A percentile compares a stretch with the other conserved stretches of the same genome.
These are phyloP conservation scores for Halichoerus grypus DNA, from an alignment of 2,113 vertebrate species.

Conservation along the genomic window DNA sequence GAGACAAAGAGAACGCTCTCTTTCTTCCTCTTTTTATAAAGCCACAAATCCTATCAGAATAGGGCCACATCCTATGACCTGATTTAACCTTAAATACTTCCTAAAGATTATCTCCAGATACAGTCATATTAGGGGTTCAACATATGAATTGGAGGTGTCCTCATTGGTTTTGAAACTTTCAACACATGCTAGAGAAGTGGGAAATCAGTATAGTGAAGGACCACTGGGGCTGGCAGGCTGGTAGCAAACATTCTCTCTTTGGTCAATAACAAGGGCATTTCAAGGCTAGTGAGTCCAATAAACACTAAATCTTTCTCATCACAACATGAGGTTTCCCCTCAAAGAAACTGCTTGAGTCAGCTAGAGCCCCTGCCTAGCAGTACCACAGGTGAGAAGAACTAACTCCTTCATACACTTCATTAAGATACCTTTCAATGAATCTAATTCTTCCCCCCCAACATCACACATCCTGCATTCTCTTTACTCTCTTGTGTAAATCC, in stretches of 20 bases:
- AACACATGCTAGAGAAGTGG: not conserved
- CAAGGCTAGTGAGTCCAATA: not conserved
- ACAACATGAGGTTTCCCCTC: not conserved
- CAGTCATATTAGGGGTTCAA: not conserved
- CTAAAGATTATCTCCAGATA: not conserved
- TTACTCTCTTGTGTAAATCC: not conserved
- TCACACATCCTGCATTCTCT: not conserved
- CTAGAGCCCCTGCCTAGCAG: not conserved
- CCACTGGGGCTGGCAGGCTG: not conserved
- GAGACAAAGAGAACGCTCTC: not conserved
- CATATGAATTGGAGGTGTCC: not conserved
- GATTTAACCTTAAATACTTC: not conserved
- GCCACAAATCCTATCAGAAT: not conserved
- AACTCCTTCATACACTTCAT: not conserved
- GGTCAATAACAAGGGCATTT: not conserved
- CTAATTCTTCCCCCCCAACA: not conserved
- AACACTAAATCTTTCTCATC: not conserved
- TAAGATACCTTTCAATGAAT: not conserved
- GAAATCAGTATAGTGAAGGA: not conserved
- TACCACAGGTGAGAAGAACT: not conserved
- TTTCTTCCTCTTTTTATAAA: not conserved
- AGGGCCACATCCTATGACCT: not conserved
- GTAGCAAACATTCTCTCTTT: constrained; percentile 1
- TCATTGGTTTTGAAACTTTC: constrained; percentile 14
- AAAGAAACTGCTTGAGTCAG: constrained; percentile 5